Percentiles rank a stretch among this genome's conserved stretches.
phyloP scores from a whole-genome alignment of 2,888 invertebrate genomes.

The Xylocampa areola region DNA sequence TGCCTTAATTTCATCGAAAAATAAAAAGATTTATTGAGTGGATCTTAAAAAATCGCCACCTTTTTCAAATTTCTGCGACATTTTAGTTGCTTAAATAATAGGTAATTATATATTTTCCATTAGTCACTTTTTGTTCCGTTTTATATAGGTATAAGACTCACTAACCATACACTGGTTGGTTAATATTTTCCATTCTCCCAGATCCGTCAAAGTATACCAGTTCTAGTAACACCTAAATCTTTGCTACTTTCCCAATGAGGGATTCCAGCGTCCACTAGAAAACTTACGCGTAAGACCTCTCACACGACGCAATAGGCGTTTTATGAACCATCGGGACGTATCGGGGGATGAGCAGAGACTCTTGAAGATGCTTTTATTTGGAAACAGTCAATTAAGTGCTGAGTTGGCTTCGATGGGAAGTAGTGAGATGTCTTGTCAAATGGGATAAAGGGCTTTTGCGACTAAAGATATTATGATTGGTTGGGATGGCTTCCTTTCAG shows the following conservation, averaged over 20 bases:
- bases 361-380: constrained; percentile 36
- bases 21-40: no score
- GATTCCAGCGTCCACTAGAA: constrained; percentile 58
- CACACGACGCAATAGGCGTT: constrained; percentile 57
- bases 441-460: background rate
- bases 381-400: constrained; percentile 36
- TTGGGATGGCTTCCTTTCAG: no score
- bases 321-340: constrained; percentile 57
- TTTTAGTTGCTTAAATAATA: no score
- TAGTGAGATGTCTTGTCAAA: background rate
- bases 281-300: constrained; percentile 60
- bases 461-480: background rate
- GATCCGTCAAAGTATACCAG: background rate
- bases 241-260: constrained; percentile 39
- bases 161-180: no score
- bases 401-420: constrained; percentile 52
- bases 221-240: constrained; percentile 27
- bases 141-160: no score
- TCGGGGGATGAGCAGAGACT: constrained; percentile 36
- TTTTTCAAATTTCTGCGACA: no score
- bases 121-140: background rate
- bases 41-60: no score
- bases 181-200: no score
- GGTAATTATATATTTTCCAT: background rate
- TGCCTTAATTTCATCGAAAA: no score